A percentile compares a stretch with the other conserved stretches of the same genome.
These are phyloP conservation scores for Ibidorhyncha struthersii DNA, from an alignment of 2,113 vertebrate species.

Conservation along the genomic window DNA sequence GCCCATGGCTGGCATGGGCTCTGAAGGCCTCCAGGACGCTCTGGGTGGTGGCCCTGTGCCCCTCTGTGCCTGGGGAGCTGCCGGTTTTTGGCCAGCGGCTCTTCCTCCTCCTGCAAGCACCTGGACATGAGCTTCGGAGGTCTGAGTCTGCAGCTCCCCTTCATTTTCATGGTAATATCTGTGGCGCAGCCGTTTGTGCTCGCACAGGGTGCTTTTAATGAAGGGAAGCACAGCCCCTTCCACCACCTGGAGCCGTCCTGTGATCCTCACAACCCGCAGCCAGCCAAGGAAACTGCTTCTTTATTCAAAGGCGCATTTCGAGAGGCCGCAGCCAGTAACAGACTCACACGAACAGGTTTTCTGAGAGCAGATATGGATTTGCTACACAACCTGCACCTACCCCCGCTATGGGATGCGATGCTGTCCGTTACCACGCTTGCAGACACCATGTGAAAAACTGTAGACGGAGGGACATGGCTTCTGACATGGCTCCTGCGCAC, in stretches of 20 bases:
- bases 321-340: not conserved
- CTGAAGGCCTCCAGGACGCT: rapidly evolving
- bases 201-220: not conserved
- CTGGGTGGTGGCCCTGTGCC: rapidly evolving
- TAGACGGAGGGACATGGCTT: no score
- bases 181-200: not conserved
- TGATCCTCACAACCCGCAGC: not conserved
- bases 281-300: not conserved
- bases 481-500: not conserved
- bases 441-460: not conserved
- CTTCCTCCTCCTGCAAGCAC: not conserved
- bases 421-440: not conserved
- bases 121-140: rapidly evolving
- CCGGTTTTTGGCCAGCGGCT: rapidly evolving
- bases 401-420: not conserved
- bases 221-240: not conserved
- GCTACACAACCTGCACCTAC: not conserved
- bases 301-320: not conserved
- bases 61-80: not conserved
- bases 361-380: not conserved
- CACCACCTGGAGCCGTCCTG: not conserved
- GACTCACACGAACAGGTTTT: not conserved
- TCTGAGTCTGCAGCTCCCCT: not conserved
- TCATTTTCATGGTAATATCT: not conserved
- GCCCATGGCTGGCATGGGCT: not conserved